Base-by-base conservation (phyloP, 2,888 invertebrate genomes). In the Taphrorychus bicolor region DNA sequence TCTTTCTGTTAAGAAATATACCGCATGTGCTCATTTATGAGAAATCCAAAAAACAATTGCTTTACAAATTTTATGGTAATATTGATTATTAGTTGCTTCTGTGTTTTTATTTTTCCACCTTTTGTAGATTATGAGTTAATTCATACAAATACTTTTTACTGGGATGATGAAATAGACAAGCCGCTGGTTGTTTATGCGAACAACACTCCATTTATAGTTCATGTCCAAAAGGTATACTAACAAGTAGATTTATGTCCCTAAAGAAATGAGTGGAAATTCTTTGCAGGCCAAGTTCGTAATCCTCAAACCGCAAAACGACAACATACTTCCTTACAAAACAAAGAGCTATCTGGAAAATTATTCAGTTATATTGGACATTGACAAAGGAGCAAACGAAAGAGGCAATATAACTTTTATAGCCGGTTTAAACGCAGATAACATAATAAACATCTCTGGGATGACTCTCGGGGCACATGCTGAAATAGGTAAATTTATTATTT, bases 51-150 rank as follows among this genome's bases (percentile, higher is more conserved):
- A 66, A 59, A 11, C 72, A 73, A 53, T 23, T 24, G 5, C 49
- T 77, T 11, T 76, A 75, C 70, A 48, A 56, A 32, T 79, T 78
- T 78, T 71, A 74, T 58, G 79, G 79, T 78, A 72, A 51, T 32
- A 17, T 16, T n/a, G 16, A 48, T 3, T 45, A 48, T 14, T 17
- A 56, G 32, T 21, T 42, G n/a, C 48, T 66, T 49, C 53, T n/a
- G 18, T 14, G 9, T 7, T n/a, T 17, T 17, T 45, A 7, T 7
- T 45, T 17, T 11, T 1, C n/a, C 5, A 3, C 51, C 7, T 19
- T 51, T 70, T 75, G 41, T 49, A 76, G 77, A 72, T 40, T 71
- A 59, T 11, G 74, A 75, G 66, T 70, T 76, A 54, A 56, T 71
- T 14, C 32, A 67, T 23, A 63, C 66, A 24, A 71, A 56, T 54